Base-by-base conservation (phyloP, 2,113 vertebrate species). In the Coryphaenoides rupestris region DNA sequence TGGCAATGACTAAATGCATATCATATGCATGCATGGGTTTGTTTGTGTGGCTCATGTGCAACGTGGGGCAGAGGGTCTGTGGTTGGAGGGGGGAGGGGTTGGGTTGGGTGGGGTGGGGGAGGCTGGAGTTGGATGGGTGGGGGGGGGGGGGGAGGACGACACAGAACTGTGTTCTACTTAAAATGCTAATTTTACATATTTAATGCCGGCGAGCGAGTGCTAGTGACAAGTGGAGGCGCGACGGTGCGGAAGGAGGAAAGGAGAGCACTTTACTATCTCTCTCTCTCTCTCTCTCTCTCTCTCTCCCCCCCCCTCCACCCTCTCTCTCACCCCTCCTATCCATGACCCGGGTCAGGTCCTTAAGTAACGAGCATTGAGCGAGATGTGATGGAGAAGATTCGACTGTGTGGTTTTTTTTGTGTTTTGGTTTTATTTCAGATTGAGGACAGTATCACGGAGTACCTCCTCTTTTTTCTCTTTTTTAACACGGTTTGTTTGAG, bases 1-100 rank as follows among this genome's bases (percentile, higher is more conserved):
- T 92, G 91, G 92, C 86, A 90, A 92, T 90, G 92, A 90, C 91
- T 90, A 92, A 91, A 91, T 92, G 91, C 92, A 92, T 85, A 82
- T 92, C 84, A 87, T 90, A 93, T 70, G 91, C 93, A 91, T 94
- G 93, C 91, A 87, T 93, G 92, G 76, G 73, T 90, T 81, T 87
- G 84, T 81, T 81, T 87, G 84, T 81, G 84, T 88, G 71, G 69
- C 76, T 83, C 80, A 74, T 77, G 79, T 12, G 91, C 90, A 91
- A 77, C 90, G 90, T 89, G 77, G 76, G 77, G 75, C 72, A n/a
- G 78, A 69, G 57, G 77, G 82, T 63, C 59, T 69, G 62, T 73
- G 0, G 50, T 2, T 2, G 15, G 4, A n/a, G n/a, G n/a, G 9
- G n/a, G 52, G 9, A 19, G n/a, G 52, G n/a, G n/a, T 21, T 4